A percentile compares a stretch with the other conserved stretches of the same genome.
Conservation (phyloP, 1,140 invertebrate species). For the Lerema accius region DNA sequence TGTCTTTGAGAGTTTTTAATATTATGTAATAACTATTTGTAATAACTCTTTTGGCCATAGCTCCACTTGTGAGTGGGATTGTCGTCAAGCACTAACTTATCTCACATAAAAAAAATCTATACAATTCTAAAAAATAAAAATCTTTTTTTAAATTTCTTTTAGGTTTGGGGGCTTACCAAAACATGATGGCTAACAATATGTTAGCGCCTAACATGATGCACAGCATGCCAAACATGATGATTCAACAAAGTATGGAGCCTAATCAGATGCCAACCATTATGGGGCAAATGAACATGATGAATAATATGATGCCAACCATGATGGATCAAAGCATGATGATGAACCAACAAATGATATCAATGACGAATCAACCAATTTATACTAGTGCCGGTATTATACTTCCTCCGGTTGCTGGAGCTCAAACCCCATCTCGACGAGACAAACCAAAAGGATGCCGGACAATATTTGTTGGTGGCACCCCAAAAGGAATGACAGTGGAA, state of each 20-base stretch:
- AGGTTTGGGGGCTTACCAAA: slow-evolving; percentile 49
- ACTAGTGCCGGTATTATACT: slow-evolving; percentile 81
- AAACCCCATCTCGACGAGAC: slow-evolving; percentile 91
- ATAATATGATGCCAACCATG: slow-evolving; percentile 49
- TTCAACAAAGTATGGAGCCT: slow-evolving; percentile 46
- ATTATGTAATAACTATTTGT: no score
- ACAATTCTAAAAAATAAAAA: slow-evolving; percentile 1
- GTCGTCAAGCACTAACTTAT: no score
- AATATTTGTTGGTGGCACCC: slow-evolving; percentile 96
- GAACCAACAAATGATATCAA: slow-evolving; percentile 49
- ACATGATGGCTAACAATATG: slow-evolving; percentile 43
- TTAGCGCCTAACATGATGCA: slow-evolving; percentile 42
- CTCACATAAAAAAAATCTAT: no score
- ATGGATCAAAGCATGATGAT: slow-evolving; percentile 59
- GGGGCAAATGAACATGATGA: slow-evolving; percentile 43
- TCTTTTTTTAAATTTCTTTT: slow-evolving; percentile 1
- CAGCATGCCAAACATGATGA: slow-evolving; percentile 40
- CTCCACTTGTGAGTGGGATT: no score
- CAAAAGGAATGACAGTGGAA: slow-evolving; percentile 92
- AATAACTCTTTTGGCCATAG: no score
- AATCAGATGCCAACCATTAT: slow-evolving; percentile 41
- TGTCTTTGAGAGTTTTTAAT: no score
- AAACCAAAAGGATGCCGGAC: slow-evolving; percentile 95
- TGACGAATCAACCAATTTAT: slow-evolving; percentile 49
- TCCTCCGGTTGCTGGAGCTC: slow-evolving; percentile 92